phyloP scores from a whole-genome alignment of 2,113 vertebrate species.

The Austrofundulus limnaeus region DNA sequence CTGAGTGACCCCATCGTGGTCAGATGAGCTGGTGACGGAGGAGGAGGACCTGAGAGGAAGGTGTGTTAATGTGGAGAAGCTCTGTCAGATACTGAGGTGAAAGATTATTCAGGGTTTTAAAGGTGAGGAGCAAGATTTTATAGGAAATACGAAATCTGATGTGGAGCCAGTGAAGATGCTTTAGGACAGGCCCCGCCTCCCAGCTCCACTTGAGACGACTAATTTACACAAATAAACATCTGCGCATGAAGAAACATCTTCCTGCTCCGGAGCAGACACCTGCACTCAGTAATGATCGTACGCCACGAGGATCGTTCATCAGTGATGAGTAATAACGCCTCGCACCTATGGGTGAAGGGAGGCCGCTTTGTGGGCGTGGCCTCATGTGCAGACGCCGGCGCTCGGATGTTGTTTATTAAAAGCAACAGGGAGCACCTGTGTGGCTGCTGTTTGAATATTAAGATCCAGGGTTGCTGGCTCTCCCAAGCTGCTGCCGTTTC shows the following conservation, averaged over 20 bases:
- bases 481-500: slow-evolving; percentile 1
- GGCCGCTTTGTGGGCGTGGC: slow-evolving; percentile 23
- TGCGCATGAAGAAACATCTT: slow-evolving; percentile 47
- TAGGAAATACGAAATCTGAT: too few species aligned
- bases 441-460: slow-evolving; percentile 63
- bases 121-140: too few species aligned
- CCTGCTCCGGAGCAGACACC: not conserved
- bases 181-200: slow-evolving; percentile 62
- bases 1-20: too few species aligned
- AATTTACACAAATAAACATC: slow-evolving; percentile 71
- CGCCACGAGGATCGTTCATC: slow-evolving; percentile 68
- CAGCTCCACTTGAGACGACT: slow-evolving; percentile 7
- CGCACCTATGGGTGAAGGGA: slow-evolving; percentile 17
- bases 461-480: slow-evolving; percentile 40
- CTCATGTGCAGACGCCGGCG: slow-evolving; percentile 34
- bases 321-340: slow-evolving; percentile 66
- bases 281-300: slow-evolving; percentile 34
- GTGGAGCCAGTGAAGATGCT: too few species aligned
- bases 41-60: too few species aligned
- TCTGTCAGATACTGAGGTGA: too few species aligned
- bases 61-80: too few species aligned
- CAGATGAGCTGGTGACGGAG: too few species aligned
- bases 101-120: too few species aligned
- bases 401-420: slow-evolving; percentile 68
- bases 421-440: slow-evolving; percentile 66